Evolutionary conservation across 1,140 invertebrate genomes (phyloP), one percentile per base, ranked within the genome.

Genomic region (Melipona quadrifasciata): DNA sequence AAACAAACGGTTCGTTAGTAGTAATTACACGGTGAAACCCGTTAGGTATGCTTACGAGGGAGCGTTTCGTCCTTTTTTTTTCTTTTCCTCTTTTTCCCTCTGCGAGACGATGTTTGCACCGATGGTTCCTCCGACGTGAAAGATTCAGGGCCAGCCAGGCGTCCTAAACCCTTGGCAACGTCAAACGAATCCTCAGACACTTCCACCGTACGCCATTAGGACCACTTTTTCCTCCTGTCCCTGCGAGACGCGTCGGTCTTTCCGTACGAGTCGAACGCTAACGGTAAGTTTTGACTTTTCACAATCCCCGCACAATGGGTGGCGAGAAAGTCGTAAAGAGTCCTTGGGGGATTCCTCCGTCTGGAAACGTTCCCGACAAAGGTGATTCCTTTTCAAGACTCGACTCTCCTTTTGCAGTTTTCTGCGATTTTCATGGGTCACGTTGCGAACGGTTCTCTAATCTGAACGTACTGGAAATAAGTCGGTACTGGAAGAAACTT

Each of bases 1-100:
- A 85, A 86, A 90, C 89, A 90, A 90, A 90, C 89, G 83, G 89
- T 90, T 90, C 87, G 89, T 90, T 90, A 90, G 87, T 79, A 67
- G 85, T 89, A 90, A 90, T 90, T 90, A 90, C 78, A 74, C 77
- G 75, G 79, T 47, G 31, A 82, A 47, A 89, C 82, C 89, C 89
- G 89, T 90, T 90, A 90, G 85, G 27, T 68, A 58, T 57, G 74
- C 75, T 73, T 86, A 55, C 70, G 79, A 86, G 87, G 73, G 74
- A 76, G 55, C 71, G 74, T 64, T 67, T 82, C 65, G 77, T 17
- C 27, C 27, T 65, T 31, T 55, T 55, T 57, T 19, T 57, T 19
- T 0, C 16, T n/a, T 51, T 24, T 65, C 34, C 2, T 27, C 51
- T 70, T 80, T 34, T 72, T 71, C 24, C 16, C 58, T 5, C 55